Percentiles rank a stretch among this genome's conserved stretches.
Conservation (phyloP, 2,888 invertebrate genomes). For the Electrophaes corylata region DNA sequence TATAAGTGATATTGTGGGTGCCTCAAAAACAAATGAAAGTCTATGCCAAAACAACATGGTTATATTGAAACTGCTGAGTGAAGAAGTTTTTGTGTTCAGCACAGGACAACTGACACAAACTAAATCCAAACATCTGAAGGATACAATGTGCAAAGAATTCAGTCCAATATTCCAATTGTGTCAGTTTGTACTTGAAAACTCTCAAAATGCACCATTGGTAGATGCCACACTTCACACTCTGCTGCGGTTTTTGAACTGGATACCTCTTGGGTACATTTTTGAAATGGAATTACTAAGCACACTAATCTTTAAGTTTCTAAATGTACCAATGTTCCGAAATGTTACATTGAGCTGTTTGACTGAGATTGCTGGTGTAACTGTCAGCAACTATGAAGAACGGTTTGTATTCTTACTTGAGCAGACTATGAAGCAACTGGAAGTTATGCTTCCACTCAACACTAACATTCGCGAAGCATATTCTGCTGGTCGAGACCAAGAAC, state of each 20-base stretch:
- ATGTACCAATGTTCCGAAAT: slow-evolving; percentile 98
- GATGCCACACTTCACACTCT: slow-evolving; percentile 98
- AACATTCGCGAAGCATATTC: slow-evolving; percentile 98
- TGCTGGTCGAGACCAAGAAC: slow-evolving; percentile 97
- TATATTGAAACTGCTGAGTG: slow-evolving; percentile 97
- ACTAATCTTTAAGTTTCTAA: slow-evolving; percentile 97
- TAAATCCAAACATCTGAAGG: slow-evolving; percentile 99
- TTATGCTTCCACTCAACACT: slow-evolving; percentile 95
- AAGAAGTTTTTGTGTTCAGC: slow-evolving; percentile 99
- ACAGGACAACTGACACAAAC: slow-evolving; percentile 99
- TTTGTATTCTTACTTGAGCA: slow-evolving; percentile 95
- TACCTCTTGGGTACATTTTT: slow-evolving; percentile 99
- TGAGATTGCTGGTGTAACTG: slow-evolving; percentile 97
- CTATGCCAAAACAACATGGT: slow-evolving; percentile 99
- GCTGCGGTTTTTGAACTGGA: slow-evolving; percentile 99
- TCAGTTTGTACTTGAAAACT: slow-evolving; percentile 98
- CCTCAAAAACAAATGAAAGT: slow-evolving; percentile 99
- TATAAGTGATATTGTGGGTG: slow-evolving; percentile 99
- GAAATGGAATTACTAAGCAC: slow-evolving; percentile 98
- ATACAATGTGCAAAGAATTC: slow-evolving; percentile 99
- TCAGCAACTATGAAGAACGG: slow-evolving; percentile 95
- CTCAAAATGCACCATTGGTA: slow-evolving; percentile 98
- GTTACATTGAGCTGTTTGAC: slow-evolving; percentile 99
- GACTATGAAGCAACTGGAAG: slow-evolving; percentile 96
- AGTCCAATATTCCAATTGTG: slow-evolving; percentile 99